phyloP scores from a whole-genome alignment of 2,888 invertebrate species.

The Eupithecia centaureata region DNA sequence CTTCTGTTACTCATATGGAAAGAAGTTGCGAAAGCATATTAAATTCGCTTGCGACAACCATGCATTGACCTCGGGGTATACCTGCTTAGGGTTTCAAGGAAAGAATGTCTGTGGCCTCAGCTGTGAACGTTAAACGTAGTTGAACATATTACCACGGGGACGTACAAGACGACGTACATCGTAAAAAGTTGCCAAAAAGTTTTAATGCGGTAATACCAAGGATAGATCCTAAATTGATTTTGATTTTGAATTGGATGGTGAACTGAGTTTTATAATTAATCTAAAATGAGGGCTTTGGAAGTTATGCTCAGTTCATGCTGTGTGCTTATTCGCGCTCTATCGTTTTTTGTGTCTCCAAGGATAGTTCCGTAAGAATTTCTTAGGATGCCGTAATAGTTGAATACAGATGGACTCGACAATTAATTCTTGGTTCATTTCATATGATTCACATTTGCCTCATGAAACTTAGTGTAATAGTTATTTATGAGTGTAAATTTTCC shows the following conservation, averaged over 20 bases:
- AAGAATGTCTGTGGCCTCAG: conserved; percentile 22
- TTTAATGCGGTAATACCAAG: not conserved
- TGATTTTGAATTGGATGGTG: not conserved
- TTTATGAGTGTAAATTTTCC: not conserved
- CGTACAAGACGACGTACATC: not conserved
- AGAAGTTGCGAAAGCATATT: conserved; percentile 40
- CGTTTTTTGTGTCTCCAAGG: not conserved
- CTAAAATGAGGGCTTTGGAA: too few relatives aligned
- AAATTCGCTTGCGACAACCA: conserved; percentile 40
- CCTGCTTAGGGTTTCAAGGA: conserved; percentile 36
- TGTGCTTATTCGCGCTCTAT: not conserved
- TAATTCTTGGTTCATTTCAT: conserved; percentile 2
- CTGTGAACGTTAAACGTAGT: not conserved
- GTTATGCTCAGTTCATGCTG: not conserved
- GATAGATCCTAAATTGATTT: not conserved
- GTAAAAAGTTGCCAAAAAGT: not conserved
- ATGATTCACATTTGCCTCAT: conserved; percentile 9
- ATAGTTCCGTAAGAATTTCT: not conserved
- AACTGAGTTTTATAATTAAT: not conserved
- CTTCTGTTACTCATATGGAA: conserved; percentile 12
- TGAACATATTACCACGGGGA: not conserved
- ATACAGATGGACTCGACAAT: conserved; percentile 3
- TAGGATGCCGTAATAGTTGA: not conserved
- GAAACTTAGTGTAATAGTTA: not conserved
- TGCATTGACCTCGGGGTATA: conserved; percentile 38